phyloP scores from a whole-genome alignment of 2,888 invertebrate genomes.

The Leptinotarsa haldemani region DNA sequence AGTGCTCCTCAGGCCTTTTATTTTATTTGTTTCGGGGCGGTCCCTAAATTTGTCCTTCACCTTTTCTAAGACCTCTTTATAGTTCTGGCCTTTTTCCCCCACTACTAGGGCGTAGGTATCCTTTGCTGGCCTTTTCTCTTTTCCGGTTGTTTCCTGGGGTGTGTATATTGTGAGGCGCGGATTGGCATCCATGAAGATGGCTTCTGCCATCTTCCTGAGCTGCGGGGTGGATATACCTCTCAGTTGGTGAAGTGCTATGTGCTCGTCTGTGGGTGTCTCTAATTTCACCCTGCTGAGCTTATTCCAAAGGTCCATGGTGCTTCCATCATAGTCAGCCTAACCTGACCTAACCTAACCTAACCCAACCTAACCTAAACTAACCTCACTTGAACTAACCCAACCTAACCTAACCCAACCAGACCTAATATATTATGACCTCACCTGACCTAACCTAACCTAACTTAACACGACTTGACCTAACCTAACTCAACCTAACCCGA shows the following conservation, averaged over 20 bases:
- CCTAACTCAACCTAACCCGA: too few species aligned
- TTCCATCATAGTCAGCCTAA: too few species aligned
- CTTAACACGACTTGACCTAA: too few species aligned
- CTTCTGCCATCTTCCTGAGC: background rate
- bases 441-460: too few species aligned
- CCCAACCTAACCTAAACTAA: too few species aligned
- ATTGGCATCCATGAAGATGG: background rate
- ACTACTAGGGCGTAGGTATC: conserved; percentile 14
- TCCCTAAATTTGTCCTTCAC: conserved; percentile 7
- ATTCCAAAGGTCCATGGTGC: background rate
- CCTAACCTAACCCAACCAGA: too few species aligned
- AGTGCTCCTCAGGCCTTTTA: conserved; percentile 8
- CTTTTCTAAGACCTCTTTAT: conserved; percentile 9
- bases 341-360: too few species aligned
- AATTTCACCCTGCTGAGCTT: background rate
- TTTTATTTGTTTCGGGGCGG: background rate
- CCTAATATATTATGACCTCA: too few species aligned
- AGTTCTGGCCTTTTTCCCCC: conserved; percentile 1
- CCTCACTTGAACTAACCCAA: too few species aligned
- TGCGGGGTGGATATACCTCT: background rate
- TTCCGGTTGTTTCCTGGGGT: too few species aligned
- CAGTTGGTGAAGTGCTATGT: conserved; percentile 1
- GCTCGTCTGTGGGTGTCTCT: conserved; percentile 2
- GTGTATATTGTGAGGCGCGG: conserved; percentile 4
- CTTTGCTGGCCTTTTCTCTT: background rate